phyloP scores from a whole-genome alignment of 2,888 invertebrate genomes.

The Eulithis prunata region DNA sequence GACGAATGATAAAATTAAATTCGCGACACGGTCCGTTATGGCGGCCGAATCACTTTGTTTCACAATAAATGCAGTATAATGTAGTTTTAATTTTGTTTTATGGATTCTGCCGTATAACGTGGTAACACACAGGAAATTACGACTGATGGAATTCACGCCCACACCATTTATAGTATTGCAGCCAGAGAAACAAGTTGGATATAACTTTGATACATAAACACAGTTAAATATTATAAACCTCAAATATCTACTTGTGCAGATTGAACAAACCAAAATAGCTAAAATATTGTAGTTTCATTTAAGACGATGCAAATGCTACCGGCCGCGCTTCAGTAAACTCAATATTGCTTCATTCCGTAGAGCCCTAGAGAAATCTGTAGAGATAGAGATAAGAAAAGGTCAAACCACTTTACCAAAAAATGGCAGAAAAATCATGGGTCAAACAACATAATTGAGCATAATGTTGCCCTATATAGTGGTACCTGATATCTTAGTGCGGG shows the following conservation, averaged over 20 bases:
- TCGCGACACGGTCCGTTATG: slow-evolving; percentile 35
- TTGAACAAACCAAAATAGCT: background rate
- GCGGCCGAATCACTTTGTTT: slow-evolving; percentile 39
- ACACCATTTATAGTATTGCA: background rate
- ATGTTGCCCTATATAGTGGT: too few species aligned
- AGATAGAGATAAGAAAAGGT: slow-evolving; percentile 16
- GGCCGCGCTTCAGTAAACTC: slow-evolving; percentile 63
- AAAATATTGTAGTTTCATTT: slow-evolving; percentile 57
- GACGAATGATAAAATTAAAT: slow-evolving; percentile 42
- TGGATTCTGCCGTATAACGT: slow-evolving; percentile 26
- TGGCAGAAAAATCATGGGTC: background rate
- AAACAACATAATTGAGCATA: too few species aligned
- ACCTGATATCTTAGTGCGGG: too few species aligned
- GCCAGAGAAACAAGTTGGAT: too few species aligned
- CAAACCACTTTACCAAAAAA: slow-evolving; percentile 13
- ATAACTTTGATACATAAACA: too few species aligned
- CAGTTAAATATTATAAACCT: too few species aligned
- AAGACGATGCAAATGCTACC: slow-evolving; percentile 70
- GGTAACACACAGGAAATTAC: slow-evolving; percentile 6
- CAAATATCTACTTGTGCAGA: too few species aligned
- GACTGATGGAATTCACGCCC: background rate
- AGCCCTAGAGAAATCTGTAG: slow-evolving; percentile 28
- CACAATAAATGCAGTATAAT: slow-evolving; percentile 42
- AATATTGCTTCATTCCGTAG: slow-evolving; percentile 65
- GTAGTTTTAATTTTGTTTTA: slow-evolving; percentile 43